phyloP scores from a whole-genome alignment of 2,113 vertebrate species.

The Barbus barbus region DNA sequence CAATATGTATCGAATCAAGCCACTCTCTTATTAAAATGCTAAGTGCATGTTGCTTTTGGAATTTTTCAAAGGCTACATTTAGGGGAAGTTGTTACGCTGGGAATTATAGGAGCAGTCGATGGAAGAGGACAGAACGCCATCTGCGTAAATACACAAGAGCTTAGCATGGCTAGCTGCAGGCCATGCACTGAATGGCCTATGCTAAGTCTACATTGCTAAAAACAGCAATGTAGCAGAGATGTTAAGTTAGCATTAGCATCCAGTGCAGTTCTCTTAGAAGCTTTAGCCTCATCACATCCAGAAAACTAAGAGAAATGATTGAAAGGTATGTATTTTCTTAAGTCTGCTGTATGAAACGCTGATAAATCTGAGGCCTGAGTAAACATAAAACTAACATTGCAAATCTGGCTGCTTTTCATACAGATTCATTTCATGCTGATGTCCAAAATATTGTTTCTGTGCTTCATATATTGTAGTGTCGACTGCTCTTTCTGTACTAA shows the following conservation, averaged over 20 bases:
- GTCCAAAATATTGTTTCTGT: conserved; percentile 4
- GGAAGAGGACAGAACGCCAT: conserved; percentile 68
- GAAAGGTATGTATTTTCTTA: not conserved
- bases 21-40: conserved; percentile 75
- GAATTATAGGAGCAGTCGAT: conserved; percentile 72
- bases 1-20: conserved; percentile 68
- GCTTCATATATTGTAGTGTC: not conserved
- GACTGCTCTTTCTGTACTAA: not conserved
- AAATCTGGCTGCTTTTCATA: not conserved
- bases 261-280: not conserved
- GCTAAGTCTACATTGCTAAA: conserved; percentile 2
- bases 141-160: conserved; percentile 71
- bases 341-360: not conserved
- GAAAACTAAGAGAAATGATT: not conserved
- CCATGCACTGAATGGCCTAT: conserved; percentile 47
- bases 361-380: not conserved
- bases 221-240: not conserved
- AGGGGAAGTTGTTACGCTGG: conserved; percentile 72
- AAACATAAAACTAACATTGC: not conserved
- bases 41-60: conserved; percentile 73
- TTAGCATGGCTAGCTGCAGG: conserved; percentile 53
- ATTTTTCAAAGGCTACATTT: conserved; percentile 74
- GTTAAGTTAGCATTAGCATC: not conserved
- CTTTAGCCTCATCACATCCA: not conserved
- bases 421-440: not conserved